Percentiles rank a stretch among this genome's conserved stretches.
Evolutionary conservation across 2,888 invertebrate species (phyloP).

Genomic region (Rhingia rostrata): DNA sequence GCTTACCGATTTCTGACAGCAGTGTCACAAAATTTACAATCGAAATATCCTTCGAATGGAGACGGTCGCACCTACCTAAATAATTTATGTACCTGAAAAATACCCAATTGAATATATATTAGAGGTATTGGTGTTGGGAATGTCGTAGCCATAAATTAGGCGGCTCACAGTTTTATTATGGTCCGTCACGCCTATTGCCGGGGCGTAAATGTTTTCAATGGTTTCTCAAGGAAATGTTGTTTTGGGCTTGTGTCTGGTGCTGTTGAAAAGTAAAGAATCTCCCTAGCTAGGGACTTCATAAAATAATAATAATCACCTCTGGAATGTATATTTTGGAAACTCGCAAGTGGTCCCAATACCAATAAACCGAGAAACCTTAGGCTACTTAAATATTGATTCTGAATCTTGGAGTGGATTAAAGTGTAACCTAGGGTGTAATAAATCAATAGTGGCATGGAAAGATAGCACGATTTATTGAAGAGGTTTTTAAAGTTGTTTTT

Average conservation of each 20-base stretch:
- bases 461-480: no score
- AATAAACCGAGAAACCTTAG: no score
- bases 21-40: slow-evolving; percentile 55
- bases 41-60: slow-evolving; percentile 17
- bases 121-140: slow-evolving; percentile 50
- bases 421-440: no score
- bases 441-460: no score
- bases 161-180: slow-evolving; percentile 36
- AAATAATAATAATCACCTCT: slow-evolving; percentile 14
- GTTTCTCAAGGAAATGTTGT: background rate
- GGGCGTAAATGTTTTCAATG: background rate
- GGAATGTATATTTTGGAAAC: background rate
- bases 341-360: background rate
- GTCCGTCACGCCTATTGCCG: background rate
- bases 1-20: slow-evolving; percentile 53
- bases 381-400: no score
- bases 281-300: slow-evolving; percentile 17
- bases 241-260: background rate
- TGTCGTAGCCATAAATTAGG: slow-evolving; percentile 65
- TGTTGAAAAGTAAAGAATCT: background rate
- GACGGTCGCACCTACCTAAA: background rate
- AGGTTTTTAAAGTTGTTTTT: no score
- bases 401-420: no score
- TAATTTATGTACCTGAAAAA: slow-evolving; percentile 14
- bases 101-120: slow-evolving; percentile 34